These are phyloP conservation scores for Ptychodera flava DNA, from an alignment of 35 echinoderm and acorn worm genomes.

Conservation along the genomic window DNA sequence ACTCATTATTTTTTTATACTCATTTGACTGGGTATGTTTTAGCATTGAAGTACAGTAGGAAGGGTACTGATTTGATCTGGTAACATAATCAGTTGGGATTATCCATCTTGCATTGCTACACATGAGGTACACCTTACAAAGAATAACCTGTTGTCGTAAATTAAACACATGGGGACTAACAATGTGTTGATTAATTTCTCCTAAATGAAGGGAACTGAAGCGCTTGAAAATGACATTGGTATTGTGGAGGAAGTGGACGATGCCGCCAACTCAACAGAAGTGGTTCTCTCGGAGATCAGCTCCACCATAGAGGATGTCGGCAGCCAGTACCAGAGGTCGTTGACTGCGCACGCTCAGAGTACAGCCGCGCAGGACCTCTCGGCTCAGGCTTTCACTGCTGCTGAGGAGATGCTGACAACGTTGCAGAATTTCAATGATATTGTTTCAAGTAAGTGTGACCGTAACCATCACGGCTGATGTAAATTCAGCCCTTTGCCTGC, in stretches of 20 bases:
- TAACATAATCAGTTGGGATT: too few species aligned
- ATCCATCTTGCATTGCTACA: too few species aligned
- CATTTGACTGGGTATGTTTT: too few species aligned
- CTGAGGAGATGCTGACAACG: constrained; percentile 38
- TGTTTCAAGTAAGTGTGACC: neutral
- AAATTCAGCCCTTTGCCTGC: too few species aligned
- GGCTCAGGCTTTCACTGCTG: constrained; percentile 34
- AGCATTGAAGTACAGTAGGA: too few species aligned
- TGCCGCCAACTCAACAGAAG: constrained; percentile 18
- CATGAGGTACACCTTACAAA: too few species aligned
- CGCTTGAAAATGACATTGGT: neutral
- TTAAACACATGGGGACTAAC: too few species aligned
- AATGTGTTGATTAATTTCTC: too few species aligned
- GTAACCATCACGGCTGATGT: too few species aligned
- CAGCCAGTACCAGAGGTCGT: constrained; percentile 17
- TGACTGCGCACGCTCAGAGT: constrained; percentile 35
- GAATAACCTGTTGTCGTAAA: too few species aligned
- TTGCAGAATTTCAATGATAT: neutral
- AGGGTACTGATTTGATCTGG: too few species aligned
- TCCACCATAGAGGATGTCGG: constrained; percentile 28
- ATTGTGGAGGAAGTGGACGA: constrained; percentile 18
- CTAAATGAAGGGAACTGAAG: constrained; percentile 17
- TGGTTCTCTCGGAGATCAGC: constrained; percentile 14
- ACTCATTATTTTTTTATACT: too few species aligned
- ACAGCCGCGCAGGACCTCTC: constrained; percentile 17